Evolutionary conservation across 2,113 vertebrate species (phyloP), one percentile per base, ranked within the genome.

Genomic region (Atractosteus spatula): DNA sequence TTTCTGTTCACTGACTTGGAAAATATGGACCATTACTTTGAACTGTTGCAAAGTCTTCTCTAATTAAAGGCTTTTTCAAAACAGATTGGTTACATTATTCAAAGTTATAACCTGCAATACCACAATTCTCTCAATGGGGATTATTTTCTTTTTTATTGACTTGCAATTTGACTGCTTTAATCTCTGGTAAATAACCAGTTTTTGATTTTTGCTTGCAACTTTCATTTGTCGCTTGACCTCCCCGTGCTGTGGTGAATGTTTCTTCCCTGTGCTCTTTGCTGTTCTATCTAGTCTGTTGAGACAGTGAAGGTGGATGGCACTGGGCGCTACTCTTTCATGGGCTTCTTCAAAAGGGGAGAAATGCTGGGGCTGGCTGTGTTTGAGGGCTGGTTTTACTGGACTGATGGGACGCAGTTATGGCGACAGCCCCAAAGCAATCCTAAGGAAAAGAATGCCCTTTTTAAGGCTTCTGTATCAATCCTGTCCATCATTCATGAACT

Each of bases 361-460:
- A 78, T 81, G 0, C 65, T 89, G 56, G 82, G 90, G 57, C 81
- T 98, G 11, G 88, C 90, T 0, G 89, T 92, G 10, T 96, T 96
- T 62, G 94, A 88, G 76, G 85, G 87, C 61, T 84, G 62, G 0
- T 95, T 97, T 86, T 94, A 92, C 81, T 96, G 94, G 94, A 79
- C 87, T 0, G 94, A 95, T 47, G 80, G 87, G 70, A 78, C 71
- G 8, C 87, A 87, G 17, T 80, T 96, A 45, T 86, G 89, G 83
- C 85, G 77, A 0, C 79, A 84, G 14, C 76, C 88, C 2, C 83
- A 71, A 78, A 81, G 68, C 3, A 77, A 79, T 3, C 87, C 81
- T 0, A 75, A 70, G 45, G 79, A 88, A 11, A 91, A 79, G 0
- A 81, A 63, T 0, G 77, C 92, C 1, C 17, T 96, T 45, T 76